Evolutionary conservation across 53 echinoderm and acorn worm species (phyloP).

Genomic region (Glandiceps talaboti): DNA sequence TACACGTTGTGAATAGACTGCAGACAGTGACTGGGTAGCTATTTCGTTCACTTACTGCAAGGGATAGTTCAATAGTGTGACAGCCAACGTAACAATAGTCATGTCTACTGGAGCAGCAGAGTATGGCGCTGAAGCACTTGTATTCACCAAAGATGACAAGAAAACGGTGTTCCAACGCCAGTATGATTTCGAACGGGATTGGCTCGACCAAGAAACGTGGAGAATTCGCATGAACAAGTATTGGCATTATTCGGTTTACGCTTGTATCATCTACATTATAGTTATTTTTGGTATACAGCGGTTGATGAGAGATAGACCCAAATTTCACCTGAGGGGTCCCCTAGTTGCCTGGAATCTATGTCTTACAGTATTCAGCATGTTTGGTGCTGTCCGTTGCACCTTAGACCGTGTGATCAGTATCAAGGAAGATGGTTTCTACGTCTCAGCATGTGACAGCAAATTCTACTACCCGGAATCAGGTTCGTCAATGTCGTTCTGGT

Average conservation of each 20-base stretch:
- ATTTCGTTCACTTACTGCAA: too few relatives aligned
- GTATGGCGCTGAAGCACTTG: neutral
- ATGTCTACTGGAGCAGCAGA: too few relatives aligned
- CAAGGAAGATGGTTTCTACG: conserved; percentile 35
- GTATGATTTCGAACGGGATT: neutral
- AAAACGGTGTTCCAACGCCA: neutral
- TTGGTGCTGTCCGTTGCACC: conserved; percentile 27
- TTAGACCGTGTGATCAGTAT: conserved; percentile 22
- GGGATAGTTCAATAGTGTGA: too few relatives aligned
- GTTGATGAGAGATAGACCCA: conserved; percentile 35
- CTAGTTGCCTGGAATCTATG: conserved; percentile 55
- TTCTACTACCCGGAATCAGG: conserved; percentile 40
- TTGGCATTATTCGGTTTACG: neutral
- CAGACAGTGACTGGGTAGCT: too few relatives aligned
- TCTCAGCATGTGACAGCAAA: conserved; percentile 36
- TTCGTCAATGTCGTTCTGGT: conserved; percentile 30
- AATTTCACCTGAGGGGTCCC: conserved; percentile 36
- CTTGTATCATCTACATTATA: conserved; percentile 29
- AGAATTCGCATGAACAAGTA: neutral
- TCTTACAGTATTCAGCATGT: conserved; percentile 48
- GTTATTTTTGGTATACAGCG: conserved; percentile 34
- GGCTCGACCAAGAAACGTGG: neutral
- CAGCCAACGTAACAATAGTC: too few relatives aligned
- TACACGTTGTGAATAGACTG: too few relatives aligned
- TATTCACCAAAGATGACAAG: neutral